Base-by-base conservation (phyloP, 2,888 invertebrate genomes). In the Sphinx pinastri region DNA sequence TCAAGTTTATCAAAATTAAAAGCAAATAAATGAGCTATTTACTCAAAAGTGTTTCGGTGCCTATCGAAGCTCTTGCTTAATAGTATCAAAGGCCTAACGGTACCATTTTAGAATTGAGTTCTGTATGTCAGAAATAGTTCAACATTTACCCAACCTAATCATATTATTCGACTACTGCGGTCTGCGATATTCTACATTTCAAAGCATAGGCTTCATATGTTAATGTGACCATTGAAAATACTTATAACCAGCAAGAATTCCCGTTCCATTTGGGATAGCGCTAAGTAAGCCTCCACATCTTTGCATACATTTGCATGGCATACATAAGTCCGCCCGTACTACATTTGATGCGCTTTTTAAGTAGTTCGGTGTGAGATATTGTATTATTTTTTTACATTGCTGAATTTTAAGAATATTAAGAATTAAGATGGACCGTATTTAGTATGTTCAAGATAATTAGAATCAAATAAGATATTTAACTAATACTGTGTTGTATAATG, bases 261-360 rank as follows among this genome's bases (percentile, higher is more conserved):
- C 47, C 63, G 49, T 63, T 63, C 49, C 63, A 63, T 63, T 63
- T 63, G 63, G 16, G 58, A 14, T 13, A 19, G 63, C 12, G 12
- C 19, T 19, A 6, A 60, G n/a, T 63, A 63, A 49, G 47, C 63
- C 63, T 47, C 47, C 19, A 19, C 19, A 47, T 63, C 13, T 63
- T 63, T 49, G 63, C 63, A 63, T 63, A 63, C 49, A 63, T 63
- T 63, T 63, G 63, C 63, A 63, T 63, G 63, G 19, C 54, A 54
- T 63, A 49, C 49, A 47, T 19, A 63, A 63, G 63, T 12, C 19
- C 16, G 60, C 63, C 13, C 49, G 63, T 19, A 63, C 49, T 16
- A 25, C 49, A 63, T 49, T 63, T 63, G 63, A 63, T 63, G 49
- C 63, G 63, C 63, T 49, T 49, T 63, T 63, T 63, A 63, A 63